phyloP scores from a whole-genome alignment of 2,888 invertebrate genomes.

The Drosophila greeni region DNA sequence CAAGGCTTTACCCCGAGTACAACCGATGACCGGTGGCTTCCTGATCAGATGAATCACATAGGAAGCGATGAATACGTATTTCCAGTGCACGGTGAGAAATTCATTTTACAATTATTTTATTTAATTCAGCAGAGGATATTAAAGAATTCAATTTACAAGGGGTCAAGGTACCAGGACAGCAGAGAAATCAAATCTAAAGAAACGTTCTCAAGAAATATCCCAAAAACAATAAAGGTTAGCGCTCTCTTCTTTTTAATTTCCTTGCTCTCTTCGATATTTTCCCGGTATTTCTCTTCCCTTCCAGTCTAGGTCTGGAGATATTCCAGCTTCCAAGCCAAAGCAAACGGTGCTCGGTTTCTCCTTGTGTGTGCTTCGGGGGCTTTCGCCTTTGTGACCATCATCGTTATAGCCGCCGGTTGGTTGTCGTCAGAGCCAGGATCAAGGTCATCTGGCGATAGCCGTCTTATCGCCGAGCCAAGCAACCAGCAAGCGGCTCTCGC shows the following conservation, averaged over 20 bases:
- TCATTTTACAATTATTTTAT: not conserved
- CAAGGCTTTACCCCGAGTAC: not conserved
- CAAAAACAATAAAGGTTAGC: too few relatives aligned
- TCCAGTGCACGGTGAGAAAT: not conserved
- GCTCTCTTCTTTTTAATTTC: not conserved
- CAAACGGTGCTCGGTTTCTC: not conserved
- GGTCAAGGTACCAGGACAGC: not conserved
- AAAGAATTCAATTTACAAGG: not conserved
- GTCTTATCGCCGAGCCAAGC: conserved; percentile 23
- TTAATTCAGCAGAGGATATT: not conserved
- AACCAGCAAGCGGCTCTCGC: conserved; percentile 9
- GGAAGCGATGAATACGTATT: not conserved
- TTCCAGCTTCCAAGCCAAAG: not conserved
- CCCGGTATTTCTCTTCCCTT: not conserved
- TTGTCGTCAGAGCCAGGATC: conserved; percentile 56
- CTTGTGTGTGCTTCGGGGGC: not conserved
- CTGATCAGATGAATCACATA: conserved; percentile 23
- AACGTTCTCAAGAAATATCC: too few relatives aligned
- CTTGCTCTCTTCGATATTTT: too few relatives aligned
- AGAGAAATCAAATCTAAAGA: too few relatives aligned
- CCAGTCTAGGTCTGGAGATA: not conserved
- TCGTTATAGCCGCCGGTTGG: conserved; percentile 8
- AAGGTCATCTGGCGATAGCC: conserved; percentile 56
- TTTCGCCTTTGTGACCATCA: conserved; percentile 18
- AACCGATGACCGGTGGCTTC: not conserved